These are phyloP conservation scores for Centropristis striata DNA, from an alignment of 2,113 vertebrate species.

Conservation along the genomic window DNA sequence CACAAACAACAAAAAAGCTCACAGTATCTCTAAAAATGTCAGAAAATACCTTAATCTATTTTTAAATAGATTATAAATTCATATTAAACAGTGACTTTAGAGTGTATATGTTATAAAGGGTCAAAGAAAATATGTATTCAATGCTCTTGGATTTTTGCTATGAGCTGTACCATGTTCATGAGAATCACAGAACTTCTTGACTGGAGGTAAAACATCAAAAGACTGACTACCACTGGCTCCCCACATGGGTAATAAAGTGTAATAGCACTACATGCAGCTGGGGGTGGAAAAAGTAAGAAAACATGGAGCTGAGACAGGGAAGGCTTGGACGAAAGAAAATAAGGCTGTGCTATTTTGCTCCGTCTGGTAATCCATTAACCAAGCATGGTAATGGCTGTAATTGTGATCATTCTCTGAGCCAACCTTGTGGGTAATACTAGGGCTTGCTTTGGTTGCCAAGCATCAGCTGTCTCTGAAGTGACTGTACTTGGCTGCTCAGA, in stretches of 20 bases:
- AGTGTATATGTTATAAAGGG: too few relatives aligned
- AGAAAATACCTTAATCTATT: too few relatives aligned
- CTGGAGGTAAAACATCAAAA: conserved; percentile 29
- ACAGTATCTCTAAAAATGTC: too few relatives aligned
- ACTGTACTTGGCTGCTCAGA: conserved; percentile 60
- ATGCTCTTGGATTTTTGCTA: too few relatives aligned
- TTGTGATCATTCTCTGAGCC: conserved; percentile 57
- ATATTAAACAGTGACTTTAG: too few relatives aligned
- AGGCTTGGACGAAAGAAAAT: conserved; percentile 20
- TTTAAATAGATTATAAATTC: too few relatives aligned
- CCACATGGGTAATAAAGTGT: conserved; percentile 1
- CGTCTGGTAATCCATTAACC: conserved; percentile 73
- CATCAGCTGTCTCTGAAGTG: conserved; percentile 64
- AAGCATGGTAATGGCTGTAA: conserved; percentile 69
- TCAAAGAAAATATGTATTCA: too few relatives aligned
- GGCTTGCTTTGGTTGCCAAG: conserved; percentile 43
- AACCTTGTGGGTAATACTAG: conserved; percentile 65
- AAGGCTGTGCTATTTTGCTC: conserved; percentile 25
- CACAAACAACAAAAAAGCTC: too few relatives aligned
- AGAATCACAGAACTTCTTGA: too few relatives aligned
- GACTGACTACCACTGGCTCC: neutral
- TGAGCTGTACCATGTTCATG: too few relatives aligned
- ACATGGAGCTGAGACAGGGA: neutral
- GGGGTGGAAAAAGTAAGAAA: neutral
- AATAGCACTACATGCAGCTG: neutral